These are phyloP conservation scores for Acanthurus leucopareius DNA, from an alignment of 2,797 vertebrate species.

Conservation along the genomic window DNA sequence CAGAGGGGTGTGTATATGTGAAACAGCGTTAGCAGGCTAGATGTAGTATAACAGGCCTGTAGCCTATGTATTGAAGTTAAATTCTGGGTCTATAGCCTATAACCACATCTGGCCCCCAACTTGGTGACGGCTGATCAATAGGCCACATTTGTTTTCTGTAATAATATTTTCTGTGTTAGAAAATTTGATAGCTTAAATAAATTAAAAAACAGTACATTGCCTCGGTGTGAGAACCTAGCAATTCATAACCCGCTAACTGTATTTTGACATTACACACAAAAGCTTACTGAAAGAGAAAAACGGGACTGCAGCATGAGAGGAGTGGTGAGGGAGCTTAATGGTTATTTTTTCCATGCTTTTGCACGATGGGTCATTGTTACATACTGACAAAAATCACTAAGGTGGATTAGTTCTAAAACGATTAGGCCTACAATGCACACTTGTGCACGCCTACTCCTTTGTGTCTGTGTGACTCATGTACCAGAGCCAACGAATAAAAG, in stretches of 20 bases:
- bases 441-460: background rate
- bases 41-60: background rate
- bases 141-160: background rate
- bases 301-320: too few relatives aligned
- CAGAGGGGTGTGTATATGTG: background rate
- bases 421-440: background rate
- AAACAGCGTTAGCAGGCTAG: background rate
- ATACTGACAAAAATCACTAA: background rate
- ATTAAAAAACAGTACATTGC: background rate
- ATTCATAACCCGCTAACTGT: background rate
- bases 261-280: background rate
- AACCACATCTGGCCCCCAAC: constrained; percentile 34
- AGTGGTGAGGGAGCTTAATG: background rate
- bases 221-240: background rate
- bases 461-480: constrained; percentile 7
- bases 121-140: background rate
- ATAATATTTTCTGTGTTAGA: background rate
- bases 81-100: background rate
- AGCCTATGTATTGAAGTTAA: constrained; percentile 1
- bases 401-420: background rate
- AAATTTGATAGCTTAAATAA: constrained; percentile 2
- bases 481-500: constrained; percentile 5
- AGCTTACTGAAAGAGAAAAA: background rate
- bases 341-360: background rate
- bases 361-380: background rate